Conservation (phyloP, 2,113 vertebrate species). For the Spea bombifrons region DNA sequence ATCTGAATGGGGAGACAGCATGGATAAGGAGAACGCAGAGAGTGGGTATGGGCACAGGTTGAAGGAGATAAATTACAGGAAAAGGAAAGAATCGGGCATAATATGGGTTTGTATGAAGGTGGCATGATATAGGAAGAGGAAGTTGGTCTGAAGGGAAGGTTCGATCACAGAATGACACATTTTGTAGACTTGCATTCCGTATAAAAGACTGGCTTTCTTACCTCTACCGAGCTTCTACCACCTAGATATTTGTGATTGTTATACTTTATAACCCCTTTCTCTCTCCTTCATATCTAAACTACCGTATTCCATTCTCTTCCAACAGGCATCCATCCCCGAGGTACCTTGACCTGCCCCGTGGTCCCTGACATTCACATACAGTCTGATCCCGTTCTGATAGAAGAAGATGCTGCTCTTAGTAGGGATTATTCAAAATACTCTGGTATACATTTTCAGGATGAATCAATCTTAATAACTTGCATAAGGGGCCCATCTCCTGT, state of each 20-base stretch:
- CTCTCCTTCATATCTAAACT: not conserved
- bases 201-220: not conserved
- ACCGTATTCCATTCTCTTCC: not conserved
- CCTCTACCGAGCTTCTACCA: not conserved
- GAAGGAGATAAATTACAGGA: not conserved
- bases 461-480: not conserved
- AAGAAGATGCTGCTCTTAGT: constrained; percentile 16
- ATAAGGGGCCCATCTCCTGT: not conserved
- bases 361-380: constrained; percentile 14
- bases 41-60: not conserved
- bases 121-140: too few species aligned
- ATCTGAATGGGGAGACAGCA: constrained; percentile 35
- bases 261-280: not conserved
- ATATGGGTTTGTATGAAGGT: not conserved
- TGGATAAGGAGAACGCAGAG: constrained; percentile 1
- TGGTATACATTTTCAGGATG: constrained; percentile 17
- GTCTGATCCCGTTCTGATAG: constrained; percentile 4
- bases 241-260: too few species aligned
- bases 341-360: constrained; percentile 24
- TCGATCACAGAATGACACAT: not conserved
- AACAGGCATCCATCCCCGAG: constrained; percentile 31
- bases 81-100: not conserved
- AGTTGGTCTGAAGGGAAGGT: not conserved
- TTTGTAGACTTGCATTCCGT: not conserved
- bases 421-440: constrained; percentile 13